Evolutionary conservation across 2,888 invertebrate genomes (phyloP).

Genomic region (Eulithis prunata): DNA sequence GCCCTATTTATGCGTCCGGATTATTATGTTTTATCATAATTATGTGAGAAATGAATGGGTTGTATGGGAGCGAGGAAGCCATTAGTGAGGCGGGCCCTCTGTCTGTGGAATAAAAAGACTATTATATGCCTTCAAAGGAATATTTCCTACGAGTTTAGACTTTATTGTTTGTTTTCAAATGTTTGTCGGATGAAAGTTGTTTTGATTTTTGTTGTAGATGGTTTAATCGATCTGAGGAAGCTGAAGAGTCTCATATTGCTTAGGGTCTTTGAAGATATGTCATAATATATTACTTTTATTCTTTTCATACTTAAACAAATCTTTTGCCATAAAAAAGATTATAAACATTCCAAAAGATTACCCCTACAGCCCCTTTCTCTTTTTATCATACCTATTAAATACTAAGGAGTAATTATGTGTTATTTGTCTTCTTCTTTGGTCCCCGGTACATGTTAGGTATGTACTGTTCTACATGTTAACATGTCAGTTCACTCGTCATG

Average conservation of each 20-base stretch:
- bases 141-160: conserved; percentile 29
- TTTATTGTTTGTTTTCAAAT: conserved; percentile 38
- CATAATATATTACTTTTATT: no score
- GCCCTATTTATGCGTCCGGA: conserved; percentile 34
- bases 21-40: conserved; percentile 48
- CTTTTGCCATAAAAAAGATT: no score
- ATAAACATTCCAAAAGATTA: no score
- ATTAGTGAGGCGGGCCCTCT: conserved; percentile 53
- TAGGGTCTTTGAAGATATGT: background rate
- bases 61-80: conserved; percentile 41
- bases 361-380: no score
- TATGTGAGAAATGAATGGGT: conserved; percentile 54
- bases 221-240: conserved; percentile 1
- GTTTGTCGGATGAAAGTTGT: conserved; percentile 21
- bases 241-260: background rate
- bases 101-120: conserved; percentile 38
- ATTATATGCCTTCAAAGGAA: conserved; percentile 40
- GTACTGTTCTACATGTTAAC: no score
- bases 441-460: no score
- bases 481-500: no score
- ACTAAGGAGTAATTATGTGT: no score
- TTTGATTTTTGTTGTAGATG: conserved; percentile 16
- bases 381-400: no score
- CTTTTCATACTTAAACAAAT: no score
- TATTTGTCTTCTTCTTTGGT: no score